These are phyloP conservation scores for Epistrophe grossulariae DNA, from an alignment of 2,888 invertebrate genomes.

Conservation along the genomic window DNA sequence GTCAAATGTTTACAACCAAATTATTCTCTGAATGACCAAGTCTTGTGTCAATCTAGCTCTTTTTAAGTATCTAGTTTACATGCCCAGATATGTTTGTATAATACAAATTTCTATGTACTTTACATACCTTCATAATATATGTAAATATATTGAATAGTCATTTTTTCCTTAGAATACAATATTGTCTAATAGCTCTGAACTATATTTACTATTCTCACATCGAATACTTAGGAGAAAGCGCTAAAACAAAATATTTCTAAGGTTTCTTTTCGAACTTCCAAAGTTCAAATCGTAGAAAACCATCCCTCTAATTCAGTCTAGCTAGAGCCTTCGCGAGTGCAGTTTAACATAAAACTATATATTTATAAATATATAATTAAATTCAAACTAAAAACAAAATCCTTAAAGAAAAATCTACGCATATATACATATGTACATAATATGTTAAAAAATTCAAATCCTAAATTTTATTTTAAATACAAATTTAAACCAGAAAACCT, in stretches of 20 bases:
- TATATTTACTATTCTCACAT: conserved; percentile 67
- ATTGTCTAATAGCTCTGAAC: conserved; percentile 59
- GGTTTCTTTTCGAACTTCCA: conserved; percentile 80
- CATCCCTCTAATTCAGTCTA: conserved; percentile 82
- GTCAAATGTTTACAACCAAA: conserved; percentile 34
- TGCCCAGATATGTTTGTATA: conserved; percentile 10
- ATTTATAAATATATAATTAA: background rate
- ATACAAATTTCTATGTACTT: background rate
- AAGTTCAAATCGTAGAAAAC: conserved; percentile 80
- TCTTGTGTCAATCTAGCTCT: conserved; percentile 26
- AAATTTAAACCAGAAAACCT: background rate
- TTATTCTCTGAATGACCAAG: conserved; percentile 50
- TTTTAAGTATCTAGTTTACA: conserved; percentile 36
- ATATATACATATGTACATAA: no score
- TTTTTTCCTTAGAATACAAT: conserved; percentile 38
- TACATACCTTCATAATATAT: background rate
- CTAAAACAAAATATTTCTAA: conserved; percentile 78
- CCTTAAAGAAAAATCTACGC: background rate
- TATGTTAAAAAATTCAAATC: background rate
- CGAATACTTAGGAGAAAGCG: conserved; percentile 70
- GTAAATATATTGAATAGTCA: background rate
- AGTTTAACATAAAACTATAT: conserved; percentile 29
- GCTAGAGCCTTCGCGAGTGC: conserved; percentile 78
- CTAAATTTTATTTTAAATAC: background rate
- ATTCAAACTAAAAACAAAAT: background rate